A percentile compares a stretch with the other conserved stretches of the same genome.
phyloP scores from a whole-genome alignment of 2,113 vertebrate genomes.

The Cyanoderma ruficeps region DNA sequence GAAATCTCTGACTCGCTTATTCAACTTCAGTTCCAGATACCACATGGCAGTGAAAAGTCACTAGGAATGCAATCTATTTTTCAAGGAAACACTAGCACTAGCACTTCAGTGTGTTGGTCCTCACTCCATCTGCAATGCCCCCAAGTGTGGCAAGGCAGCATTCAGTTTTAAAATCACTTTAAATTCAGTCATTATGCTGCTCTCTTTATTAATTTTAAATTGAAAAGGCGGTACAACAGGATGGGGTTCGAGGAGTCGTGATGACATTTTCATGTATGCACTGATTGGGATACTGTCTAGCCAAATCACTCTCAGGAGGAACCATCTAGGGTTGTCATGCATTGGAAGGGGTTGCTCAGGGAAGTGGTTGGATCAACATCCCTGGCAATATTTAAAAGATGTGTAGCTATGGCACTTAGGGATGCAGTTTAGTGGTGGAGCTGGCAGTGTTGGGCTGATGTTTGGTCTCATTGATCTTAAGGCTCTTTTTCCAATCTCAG shows the following conservation, averaged over 20 bases:
- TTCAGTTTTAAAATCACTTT: neutral
- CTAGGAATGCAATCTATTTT: neutral
- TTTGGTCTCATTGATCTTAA: neutral
- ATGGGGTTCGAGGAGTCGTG: neutral
- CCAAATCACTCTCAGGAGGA: neutral
- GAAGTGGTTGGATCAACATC: neutral
- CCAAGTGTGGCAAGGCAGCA: neutral
- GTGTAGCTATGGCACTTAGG: neutral
- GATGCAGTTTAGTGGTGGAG: neutral
- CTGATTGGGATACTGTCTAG: neutral
- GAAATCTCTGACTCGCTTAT: neutral
- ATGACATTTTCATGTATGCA: neutral
- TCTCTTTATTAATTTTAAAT: neutral
- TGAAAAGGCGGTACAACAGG: rapidly evolving
- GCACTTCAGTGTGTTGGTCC: neutral
- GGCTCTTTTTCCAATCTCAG: neutral
- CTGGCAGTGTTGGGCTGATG: neutral
- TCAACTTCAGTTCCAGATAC: neutral
- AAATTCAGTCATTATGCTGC: neutral
- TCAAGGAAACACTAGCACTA: neutral
- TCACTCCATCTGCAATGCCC: neutral
- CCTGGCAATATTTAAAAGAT: neutral
- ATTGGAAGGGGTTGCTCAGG: neutral
- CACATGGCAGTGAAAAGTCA: neutral
- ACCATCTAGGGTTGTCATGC: neutral